Base-by-base conservation (phyloP, 23 tunicate species). In the Phallusia fumigata region DNA sequence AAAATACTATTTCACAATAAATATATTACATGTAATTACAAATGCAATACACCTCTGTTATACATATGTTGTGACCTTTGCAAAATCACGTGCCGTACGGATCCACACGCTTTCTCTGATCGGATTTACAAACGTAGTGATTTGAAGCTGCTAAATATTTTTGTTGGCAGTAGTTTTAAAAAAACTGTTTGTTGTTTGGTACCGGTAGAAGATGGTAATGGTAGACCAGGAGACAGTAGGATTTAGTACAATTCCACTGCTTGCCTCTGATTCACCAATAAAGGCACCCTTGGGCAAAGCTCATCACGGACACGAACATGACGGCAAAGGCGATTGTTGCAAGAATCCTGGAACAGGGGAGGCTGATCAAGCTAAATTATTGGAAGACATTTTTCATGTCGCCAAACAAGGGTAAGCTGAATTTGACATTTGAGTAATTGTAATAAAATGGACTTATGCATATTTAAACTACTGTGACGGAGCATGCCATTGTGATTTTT, bases 331-430 rank as follows among this genome's bases (percentile, higher is more conserved):
- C 26, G 69, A 58, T 13, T 58, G 69, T 16, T 58, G 69, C 69
- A 22, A 58, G 16, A 22, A 58, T 58, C 26, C 26, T 16, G 69
- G 28, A 21, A 58, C 69, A 6, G 69, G 69, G 26, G 16, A 8
- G 26, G 69, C 16, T 58, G 69, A 58, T 21, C 26, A 58, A 58
- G 69, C 28, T 24, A 58, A 58, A 24, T 24, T 58, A 21, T 3
- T 91, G 88, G 36, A 69, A 31, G 96, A 91, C 45, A 91, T 91
- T 8, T 91, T 91, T 74, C 96, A 91, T 53, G 96, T 91, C 11
- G 64, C 96, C 49, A 91, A 91, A 79, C 45, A 64, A 15, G 96
- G 96, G 90, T 91, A 80, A 79, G 53, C 15, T 52, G 3, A 32
- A 8, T 75, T 33, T 32, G 36, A 1, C 77, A 13, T 58, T 58